phyloP scores from a whole-genome alignment of 2,888 invertebrate species.

The Corythucha ciliata region DNA sequence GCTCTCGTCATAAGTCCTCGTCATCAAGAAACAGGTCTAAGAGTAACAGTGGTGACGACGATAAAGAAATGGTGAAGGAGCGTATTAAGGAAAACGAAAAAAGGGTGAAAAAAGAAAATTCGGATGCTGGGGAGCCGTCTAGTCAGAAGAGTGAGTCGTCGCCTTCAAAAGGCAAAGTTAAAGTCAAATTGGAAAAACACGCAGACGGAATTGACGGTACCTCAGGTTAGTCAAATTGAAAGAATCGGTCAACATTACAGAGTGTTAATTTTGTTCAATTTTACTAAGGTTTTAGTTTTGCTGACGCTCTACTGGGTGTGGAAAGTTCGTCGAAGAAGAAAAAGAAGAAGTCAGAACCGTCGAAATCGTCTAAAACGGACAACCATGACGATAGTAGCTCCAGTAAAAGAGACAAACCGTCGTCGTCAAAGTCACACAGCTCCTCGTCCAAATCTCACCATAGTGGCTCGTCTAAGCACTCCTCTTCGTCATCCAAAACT shows the following conservation, averaged over 20 bases:
- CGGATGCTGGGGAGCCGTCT: no score
- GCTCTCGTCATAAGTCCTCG: not conserved
- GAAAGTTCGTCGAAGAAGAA: constrained; percentile 32
- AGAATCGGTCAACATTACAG: not conserved
- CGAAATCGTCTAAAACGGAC: no score
- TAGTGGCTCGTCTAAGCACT: constrained; percentile 5
- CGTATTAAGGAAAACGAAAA: constrained; percentile 30
- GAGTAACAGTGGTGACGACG: no score
- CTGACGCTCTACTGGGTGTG: constrained; percentile 34
- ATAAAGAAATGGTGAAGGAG: no score
- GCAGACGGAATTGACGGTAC: constrained; percentile 33
- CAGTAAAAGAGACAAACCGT: not conserved
- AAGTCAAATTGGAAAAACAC: constrained; percentile 27
- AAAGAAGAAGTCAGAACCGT: constrained; percentile 31
- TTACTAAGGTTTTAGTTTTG: constrained; percentile 34
- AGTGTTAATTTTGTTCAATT: constrained; percentile 1
- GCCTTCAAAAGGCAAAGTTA: constrained; percentile 20
- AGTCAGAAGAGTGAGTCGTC: no score
- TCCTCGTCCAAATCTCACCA: constrained; percentile 4
- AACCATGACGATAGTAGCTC: constrained; percentile 18
- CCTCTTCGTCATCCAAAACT: constrained; percentile 12
- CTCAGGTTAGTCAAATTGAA: no score
- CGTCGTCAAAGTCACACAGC: constrained; percentile 37
- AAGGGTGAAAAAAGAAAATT: constrained; percentile 28
- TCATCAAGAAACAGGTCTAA: no score